Base-by-base conservation (phyloP, 1,140 invertebrate species). In the Drosophila repleta region DNA sequence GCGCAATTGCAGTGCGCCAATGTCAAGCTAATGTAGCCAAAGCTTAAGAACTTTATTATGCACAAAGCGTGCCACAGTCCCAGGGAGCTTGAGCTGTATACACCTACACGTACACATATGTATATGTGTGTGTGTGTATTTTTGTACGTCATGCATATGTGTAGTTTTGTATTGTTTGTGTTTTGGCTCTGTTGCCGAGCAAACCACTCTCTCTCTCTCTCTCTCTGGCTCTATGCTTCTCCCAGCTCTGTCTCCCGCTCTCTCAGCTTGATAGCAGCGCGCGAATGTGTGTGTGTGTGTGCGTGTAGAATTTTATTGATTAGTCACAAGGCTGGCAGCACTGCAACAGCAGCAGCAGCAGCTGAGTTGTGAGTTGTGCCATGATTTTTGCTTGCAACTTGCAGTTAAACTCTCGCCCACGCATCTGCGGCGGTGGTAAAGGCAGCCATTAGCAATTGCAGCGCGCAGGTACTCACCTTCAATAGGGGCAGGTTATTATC, bases 401-500 rank as follows among this genome's bases (percentile, higher is more conserved):
- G 18, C 24, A 37, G 29, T 26, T 6, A 17, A 49, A 20, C 20
- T 13, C 11, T 18, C 45, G 5, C 45, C 45, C 18, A 46, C 45
- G 18, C 45, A 24, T 46, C 45, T 13, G 17, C 17, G 43, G 17
- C 41, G 32, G 55, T 2, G 7, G 53, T 18, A 56, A n/a, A 61
- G 29, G 5, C 32, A 35, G 32, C 32, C 32, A 56, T 35, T 52
- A 51, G 32, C 15, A 32, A 26, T 35, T 52, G 29, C 13, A 29
- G 49, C 21, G 49, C 21, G 48, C 39, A 66, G 41, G 53, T 45
- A 74, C 90, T 90, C 48, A 91, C 90, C 84, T 90, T 91, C 52
- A 91, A 76, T 73, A 78, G 81, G 46, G 76, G 52, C 78, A 91
- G 73, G 63, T 91, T 90, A 41, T 91, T 90, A 49, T 91, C 90